phyloP scores from a whole-genome alignment of 2,888 invertebrate species.

The Neoascia interrupta region DNA sequence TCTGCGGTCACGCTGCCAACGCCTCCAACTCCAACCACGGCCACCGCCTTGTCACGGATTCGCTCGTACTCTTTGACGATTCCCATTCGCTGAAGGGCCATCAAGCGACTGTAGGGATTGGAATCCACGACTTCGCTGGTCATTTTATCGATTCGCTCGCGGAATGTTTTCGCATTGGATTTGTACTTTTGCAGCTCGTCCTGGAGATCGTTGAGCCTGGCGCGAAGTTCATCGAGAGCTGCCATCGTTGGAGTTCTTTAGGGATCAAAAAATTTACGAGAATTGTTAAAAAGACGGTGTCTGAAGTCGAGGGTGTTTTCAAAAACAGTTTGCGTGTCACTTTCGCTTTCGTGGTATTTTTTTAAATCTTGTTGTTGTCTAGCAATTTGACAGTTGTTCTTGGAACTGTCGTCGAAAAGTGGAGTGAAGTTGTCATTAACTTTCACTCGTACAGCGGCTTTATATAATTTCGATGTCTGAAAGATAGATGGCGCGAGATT shows the following conservation, averaged over 20 bases:
- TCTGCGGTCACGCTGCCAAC: constrained; percentile 99
- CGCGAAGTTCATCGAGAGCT: constrained; percentile 82
- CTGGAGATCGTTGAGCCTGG: constrained; percentile 84
- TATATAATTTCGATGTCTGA: not conserved
- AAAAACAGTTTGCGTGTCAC: constrained; percentile 69
- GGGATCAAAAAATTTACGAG: not conserved
- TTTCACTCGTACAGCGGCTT: constrained; percentile 30
- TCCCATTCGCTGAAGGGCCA: constrained; percentile 99
- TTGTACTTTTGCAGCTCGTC: constrained; percentile 81
- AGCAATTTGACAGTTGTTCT: constrained; percentile 68
- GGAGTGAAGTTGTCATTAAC: no score
- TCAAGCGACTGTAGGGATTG: constrained; percentile 99
- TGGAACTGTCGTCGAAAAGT: no score
- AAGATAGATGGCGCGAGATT: not conserved
- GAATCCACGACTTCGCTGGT: constrained; percentile 98
- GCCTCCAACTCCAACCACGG: constrained; percentile 98
- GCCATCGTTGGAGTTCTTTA: constrained; percentile 81
- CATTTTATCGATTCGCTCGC: constrained; percentile 92
- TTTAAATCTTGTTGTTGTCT: constrained; percentile 73
- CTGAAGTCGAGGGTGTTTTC: not conserved
- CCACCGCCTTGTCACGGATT: constrained; percentile 92
- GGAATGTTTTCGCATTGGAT: constrained; percentile 70
- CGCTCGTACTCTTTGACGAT: constrained; percentile 98
- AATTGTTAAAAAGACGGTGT: not conserved
- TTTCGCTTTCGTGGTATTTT: constrained; percentile 33